Base-by-base conservation (phyloP, 2,797 vertebrate genomes). In the Sebastes minor region DNA sequence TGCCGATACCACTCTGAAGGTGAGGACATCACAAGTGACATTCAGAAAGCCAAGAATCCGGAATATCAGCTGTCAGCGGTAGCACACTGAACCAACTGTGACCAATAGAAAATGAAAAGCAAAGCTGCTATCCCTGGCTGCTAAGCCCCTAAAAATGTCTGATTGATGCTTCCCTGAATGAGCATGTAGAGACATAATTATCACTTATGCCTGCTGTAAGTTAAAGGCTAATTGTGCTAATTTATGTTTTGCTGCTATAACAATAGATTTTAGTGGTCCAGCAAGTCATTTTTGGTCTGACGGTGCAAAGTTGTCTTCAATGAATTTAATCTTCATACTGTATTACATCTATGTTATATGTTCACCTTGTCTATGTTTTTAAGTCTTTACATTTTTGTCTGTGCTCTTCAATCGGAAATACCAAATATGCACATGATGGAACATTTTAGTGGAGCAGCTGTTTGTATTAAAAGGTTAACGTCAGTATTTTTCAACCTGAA, bases 1-100 rank as follows among this genome's bases (percentile, higher is more conserved):
- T 82, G 67, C 80, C 85, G 82, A 87, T 82, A 78, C 81, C 81
- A 81, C 81, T 90, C 83, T 92, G 92, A 95, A 95, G 92, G 92
- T 92, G 88, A 95, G 88, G 90, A 91, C 86, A 87, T 80, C 85
- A 85, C 86, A 84, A 81, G 88, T 94, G 91, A 93, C 88, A 91
- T 91, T 91, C 75, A 83, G 57, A 73, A 49, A 75, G 74, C 82
- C 60, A 68, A 71, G 67, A 57, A 49, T 74, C 60, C 61, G 5
- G 22, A 71, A 23, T 82, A 80, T 86, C 27, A 77, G 61, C 56
- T 68, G 23, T 80, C 72, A 68, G 20, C 3, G 16, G 56, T 30
- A 53, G 49, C 52, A 73, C 22, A 59, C 13, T 64, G 33, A 75
- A 76, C 14, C 25, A 27, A 76, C 49, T 56, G 65, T 67, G 57